phyloP scores from a whole-genome alignment of 92 coral and sea anemone genomes.

The Heteractis magnifica region DNA sequence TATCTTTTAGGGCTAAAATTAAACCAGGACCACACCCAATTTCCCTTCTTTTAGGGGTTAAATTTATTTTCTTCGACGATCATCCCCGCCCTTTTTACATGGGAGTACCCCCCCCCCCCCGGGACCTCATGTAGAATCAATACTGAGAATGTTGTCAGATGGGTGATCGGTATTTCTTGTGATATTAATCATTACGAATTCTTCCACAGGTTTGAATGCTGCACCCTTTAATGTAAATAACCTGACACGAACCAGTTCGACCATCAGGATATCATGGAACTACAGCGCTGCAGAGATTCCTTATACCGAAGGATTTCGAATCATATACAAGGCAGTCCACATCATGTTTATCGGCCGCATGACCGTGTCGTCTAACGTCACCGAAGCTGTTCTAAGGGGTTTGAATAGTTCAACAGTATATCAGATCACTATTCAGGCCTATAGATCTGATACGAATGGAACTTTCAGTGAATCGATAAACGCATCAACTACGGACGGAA shows the following conservation, averaged over 20 bases:
- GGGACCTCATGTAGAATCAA: too few relatives aligned
- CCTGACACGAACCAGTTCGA: background rate
- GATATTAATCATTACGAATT: background rate
- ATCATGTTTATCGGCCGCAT: background rate
- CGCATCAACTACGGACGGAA: slow-evolving; percentile 3
- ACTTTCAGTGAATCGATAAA: background rate
- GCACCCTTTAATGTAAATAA: slow-evolving; percentile 21
- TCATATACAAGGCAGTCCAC: background rate
- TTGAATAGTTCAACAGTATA: background rate
- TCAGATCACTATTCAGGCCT: background rate
- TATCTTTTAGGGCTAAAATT: too few relatives aligned
- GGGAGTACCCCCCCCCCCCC: too few relatives aligned
- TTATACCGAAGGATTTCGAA: background rate
- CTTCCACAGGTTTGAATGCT: slow-evolving; percentile 6
- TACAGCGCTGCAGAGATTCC: background rate
- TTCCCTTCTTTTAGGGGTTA: too few relatives aligned
- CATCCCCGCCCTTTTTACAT: too few relatives aligned
- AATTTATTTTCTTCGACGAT: too few relatives aligned
- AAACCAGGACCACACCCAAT: too few relatives aligned
- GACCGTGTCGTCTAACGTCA: background rate
- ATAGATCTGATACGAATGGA: background rate
- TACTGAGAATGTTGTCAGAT: too few relatives aligned
- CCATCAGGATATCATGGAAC: slow-evolving; percentile 5
- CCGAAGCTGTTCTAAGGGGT: background rate
- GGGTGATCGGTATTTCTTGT: too few relatives aligned